Evolutionary conservation across 2,113 vertebrate species (phyloP).

Genomic region (Amazona guildingii): DNA sequence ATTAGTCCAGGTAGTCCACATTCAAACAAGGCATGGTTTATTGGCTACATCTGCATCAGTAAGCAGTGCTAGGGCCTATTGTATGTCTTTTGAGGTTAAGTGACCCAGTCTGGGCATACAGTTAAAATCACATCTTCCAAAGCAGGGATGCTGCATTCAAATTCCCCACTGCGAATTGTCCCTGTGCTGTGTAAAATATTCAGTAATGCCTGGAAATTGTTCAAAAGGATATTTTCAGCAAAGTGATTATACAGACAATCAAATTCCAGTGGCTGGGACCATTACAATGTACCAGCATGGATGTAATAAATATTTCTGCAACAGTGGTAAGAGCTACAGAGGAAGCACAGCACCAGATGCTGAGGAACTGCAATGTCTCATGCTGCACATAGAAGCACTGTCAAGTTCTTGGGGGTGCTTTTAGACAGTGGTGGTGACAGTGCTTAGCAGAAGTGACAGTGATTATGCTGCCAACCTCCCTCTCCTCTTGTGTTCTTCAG

Average conservation of each 20-base stretch:
- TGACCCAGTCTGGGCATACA: background rate
- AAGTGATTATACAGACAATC: background rate
- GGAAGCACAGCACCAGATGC: background rate
- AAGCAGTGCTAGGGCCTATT: background rate
- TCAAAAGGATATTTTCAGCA: background rate
- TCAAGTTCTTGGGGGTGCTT: background rate
- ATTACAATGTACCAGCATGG: background rate
- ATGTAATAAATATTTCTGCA: background rate
- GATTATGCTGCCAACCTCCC: background rate
- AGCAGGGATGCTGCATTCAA: background rate
- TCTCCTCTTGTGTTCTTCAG: background rate
- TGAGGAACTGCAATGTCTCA: background rate
- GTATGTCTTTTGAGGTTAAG: background rate
- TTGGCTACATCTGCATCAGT: background rate
- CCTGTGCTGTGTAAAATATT: background rate
- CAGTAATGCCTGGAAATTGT: background rate
- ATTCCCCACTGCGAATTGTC: background rate
- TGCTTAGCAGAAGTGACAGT: background rate
- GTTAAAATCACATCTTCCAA: background rate
- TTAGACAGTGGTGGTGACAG: background rate
- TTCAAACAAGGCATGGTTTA: background rate
- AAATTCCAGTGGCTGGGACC: background rate
- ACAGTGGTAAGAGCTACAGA: background rate
- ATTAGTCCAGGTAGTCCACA: background rate
- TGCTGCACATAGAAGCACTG: background rate